phyloP scores from a whole-genome alignment of 1,140 invertebrate species.

The Paracyclopina nana region DNA sequence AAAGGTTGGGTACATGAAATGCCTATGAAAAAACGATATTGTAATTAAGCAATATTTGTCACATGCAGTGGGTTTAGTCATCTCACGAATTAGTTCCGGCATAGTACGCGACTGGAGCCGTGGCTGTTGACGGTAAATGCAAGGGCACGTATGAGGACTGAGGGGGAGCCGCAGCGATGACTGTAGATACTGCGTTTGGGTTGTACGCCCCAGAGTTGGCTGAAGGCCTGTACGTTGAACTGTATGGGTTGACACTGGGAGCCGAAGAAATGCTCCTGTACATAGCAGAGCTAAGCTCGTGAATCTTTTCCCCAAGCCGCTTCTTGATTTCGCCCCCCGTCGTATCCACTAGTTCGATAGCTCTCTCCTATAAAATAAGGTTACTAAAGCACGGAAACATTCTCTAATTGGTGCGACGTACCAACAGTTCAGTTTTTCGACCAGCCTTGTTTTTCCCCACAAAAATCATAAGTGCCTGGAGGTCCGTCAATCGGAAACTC shows the following conservation, averaged over 20 bases:
- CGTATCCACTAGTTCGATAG: conserved; percentile 3
- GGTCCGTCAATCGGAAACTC: conserved; percentile 7
- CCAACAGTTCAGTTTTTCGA: conserved; percentile 5
- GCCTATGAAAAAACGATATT: not conserved
- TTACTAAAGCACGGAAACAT: not conserved
- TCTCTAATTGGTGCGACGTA: not conserved
- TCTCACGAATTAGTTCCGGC: not conserved
- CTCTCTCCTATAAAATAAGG: not conserved
- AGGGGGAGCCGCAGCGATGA: not conserved
- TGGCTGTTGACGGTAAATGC: not conserved
- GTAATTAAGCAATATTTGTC: not conserved
- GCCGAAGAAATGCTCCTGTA: not conserved
- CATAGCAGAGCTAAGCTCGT: conserved; percentile 3
- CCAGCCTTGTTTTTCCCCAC: conserved; percentile 10
- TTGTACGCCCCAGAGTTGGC: not conserved
- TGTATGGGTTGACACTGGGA: not conserved
- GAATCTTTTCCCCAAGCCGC: conserved; percentile 4
- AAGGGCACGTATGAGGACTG: not conserved
- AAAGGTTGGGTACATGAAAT: conserved; percentile 42
- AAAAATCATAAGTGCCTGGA: conserved; percentile 4
- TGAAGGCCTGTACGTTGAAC: not conserved
- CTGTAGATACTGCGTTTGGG: not conserved
- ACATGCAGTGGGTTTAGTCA: not conserved
- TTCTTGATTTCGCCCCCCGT: conserved; percentile 2
- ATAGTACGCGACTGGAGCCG: not conserved